Base-by-base conservation (phyloP, 1,140 invertebrate genomes). In the Magallana angulata region DNA sequence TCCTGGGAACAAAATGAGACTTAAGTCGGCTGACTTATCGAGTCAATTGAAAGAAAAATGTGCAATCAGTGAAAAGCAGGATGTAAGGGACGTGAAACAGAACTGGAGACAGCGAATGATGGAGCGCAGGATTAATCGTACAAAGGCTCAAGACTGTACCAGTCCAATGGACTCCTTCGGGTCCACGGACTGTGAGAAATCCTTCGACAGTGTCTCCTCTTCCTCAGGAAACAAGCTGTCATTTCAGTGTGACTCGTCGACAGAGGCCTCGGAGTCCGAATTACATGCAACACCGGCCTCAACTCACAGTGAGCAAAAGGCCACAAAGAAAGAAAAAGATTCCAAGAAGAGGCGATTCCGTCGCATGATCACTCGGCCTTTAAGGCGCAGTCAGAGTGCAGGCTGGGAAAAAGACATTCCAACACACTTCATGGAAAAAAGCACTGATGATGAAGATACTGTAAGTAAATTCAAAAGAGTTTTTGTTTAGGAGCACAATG, bases 401-500 rank as follows among this genome's bases (percentile, higher is more conserved):
- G 94, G 94, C n/a, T 94, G 93, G 86, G 92, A 92, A 7, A 95
- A 95, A 88, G 94, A 95, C 90, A 93, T 95, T 14, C 93, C 94
- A 8, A 91, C 92, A 0, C 93, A 95, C 90, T 95, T 94, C 87
- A 71, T 95, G 14, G 86, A 92, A 60, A 85, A 91, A 18, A 84
- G 82, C 5, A 89, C 85, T 81, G 90, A 92, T 7, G 89, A 93
- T 14, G 90, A 92, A 64, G 92, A 93, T 85, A 87, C 88, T 90
- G 93, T 94, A 91, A 93, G 93, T 92, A 59, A 12, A 8, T 88
- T 16, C 48, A 57, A 5, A 48, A 48, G 36, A 48, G 36, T 48
- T 48, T 48, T 48, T 48, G 36, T 48, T 48, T 48, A 48, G 36
- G 36, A 5, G 5, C 36, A 48, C 36, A 48, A 48, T 48, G 36